These are phyloP conservation scores for Apaloderma vittatum DNA, from an alignment of 2,113 vertebrate genomes.

Conservation along the genomic window DNA sequence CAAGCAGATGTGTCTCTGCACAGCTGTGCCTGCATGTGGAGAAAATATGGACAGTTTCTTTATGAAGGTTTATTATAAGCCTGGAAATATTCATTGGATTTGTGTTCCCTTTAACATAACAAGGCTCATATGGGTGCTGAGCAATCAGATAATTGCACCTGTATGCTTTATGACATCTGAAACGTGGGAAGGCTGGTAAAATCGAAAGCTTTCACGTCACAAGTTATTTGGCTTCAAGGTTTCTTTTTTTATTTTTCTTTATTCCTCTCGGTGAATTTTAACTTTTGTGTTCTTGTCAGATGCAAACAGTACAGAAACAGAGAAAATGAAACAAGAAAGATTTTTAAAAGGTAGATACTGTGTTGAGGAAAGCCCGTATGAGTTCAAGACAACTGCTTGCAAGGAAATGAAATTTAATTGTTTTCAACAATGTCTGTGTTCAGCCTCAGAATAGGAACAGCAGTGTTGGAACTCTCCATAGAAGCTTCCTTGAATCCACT, in stretches of 20 bases:
- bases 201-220: conserved; percentile 7
- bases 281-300: background rate
- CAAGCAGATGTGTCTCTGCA: conserved; percentile 34
- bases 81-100: conserved; percentile 19
- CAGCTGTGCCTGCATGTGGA: conserved; percentile 66
- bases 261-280: background rate
- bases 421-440: background rate
- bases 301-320: background rate
- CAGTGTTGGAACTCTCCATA: background rate
- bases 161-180: background rate
- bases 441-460: background rate
- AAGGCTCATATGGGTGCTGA: background rate
- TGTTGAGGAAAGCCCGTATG: background rate
- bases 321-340: background rate
- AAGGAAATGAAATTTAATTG: background rate
- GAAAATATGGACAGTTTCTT: conserved; percentile 5
- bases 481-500: background rate
- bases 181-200: background rate
- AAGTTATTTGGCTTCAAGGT: background rate
- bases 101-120: background rate
- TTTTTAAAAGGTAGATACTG: background rate
- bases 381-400: background rate
- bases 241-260: background rate
- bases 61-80: conserved; percentile 39
- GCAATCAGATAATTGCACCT: conserved; percentile 33